Conservation (phyloP, 1,140 invertebrate genomes). For the Arion vulgaris region DNA sequence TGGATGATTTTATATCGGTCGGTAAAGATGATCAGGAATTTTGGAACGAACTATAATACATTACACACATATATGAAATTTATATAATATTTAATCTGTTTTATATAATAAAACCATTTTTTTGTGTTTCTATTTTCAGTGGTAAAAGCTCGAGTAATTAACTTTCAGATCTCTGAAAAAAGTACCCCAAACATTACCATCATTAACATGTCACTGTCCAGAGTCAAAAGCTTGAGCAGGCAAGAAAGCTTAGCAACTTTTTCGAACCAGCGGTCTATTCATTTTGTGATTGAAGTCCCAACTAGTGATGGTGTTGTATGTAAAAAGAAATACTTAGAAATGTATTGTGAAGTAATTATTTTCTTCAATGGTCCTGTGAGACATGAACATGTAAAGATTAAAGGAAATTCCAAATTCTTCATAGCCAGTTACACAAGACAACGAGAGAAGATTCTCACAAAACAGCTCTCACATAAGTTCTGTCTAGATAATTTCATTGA, state of each 20-base stretch:
- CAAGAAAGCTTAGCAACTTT: background rate
- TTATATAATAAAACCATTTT: too few species aligned
- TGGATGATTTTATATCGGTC: too few species aligned
- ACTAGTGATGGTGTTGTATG: background rate
- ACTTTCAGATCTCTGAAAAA: background rate
- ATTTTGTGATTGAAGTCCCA: background rate
- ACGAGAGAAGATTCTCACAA: background rate
- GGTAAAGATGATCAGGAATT: too few species aligned
- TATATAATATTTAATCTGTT: too few species aligned
- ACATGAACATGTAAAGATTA: background rate
- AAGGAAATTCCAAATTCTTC: background rate
- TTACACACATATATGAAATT: too few species aligned
- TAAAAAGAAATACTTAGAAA: background rate
- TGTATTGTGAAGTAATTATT: background rate
- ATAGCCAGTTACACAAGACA: background rate
- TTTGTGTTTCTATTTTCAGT: too few species aligned
- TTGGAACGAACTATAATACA: too few species aligned
- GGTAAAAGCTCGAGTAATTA: background rate
- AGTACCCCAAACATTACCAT: background rate
- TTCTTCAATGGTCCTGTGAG: background rate
- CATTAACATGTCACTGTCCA: background rate
- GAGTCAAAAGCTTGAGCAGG: background rate
- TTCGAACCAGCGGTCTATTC: background rate
- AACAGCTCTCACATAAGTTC: background rate
- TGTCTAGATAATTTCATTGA: background rate